Conservation (phyloP, 2,888 invertebrate genomes). For the Tetranychus piercei region DNA sequence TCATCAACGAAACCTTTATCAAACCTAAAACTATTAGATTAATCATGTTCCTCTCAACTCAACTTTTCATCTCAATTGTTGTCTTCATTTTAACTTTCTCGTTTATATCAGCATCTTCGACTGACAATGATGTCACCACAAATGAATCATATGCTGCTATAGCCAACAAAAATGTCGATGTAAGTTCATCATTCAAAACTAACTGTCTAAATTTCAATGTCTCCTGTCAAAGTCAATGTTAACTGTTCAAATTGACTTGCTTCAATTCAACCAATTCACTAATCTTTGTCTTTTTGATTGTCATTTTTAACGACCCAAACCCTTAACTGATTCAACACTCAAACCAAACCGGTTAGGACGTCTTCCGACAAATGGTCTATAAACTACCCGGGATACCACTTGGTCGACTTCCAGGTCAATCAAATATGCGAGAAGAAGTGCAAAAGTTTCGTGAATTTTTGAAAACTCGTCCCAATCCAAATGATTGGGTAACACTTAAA, state of each 20-base stretch:
- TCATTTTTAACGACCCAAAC: too few relatives aligned
- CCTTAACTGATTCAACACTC: not conserved
- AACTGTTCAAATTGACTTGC: not conserved
- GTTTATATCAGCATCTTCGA: not conserved
- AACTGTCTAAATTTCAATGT: not conserved
- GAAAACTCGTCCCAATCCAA: slow-evolving; percentile 38
- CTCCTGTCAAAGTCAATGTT: not conserved
- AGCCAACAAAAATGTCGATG: not conserved
- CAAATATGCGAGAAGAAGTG: slow-evolving; percentile 10
- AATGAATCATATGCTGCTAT: not conserved
- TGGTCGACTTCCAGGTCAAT: not conserved
- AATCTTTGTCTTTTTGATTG: too few relatives aligned
- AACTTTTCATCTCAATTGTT: not conserved
- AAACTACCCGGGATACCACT: slow-evolving; percentile 1
- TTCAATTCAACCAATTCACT: too few relatives aligned
- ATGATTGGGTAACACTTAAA: slow-evolving; percentile 45
- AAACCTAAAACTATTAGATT: not conserved
- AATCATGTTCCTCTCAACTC: not conserved
- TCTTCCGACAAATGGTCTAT: not conserved
- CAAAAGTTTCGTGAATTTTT: slow-evolving; percentile 13
- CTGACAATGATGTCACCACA: not conserved
- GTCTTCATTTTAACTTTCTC: not conserved
- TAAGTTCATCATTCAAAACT: not conserved
- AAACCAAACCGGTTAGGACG: not conserved
- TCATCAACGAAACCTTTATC: too few relatives aligned